Evolutionary conservation across 2,797 vertebrate species (phyloP).

Genomic region (Phoebastria nigripes): DNA sequence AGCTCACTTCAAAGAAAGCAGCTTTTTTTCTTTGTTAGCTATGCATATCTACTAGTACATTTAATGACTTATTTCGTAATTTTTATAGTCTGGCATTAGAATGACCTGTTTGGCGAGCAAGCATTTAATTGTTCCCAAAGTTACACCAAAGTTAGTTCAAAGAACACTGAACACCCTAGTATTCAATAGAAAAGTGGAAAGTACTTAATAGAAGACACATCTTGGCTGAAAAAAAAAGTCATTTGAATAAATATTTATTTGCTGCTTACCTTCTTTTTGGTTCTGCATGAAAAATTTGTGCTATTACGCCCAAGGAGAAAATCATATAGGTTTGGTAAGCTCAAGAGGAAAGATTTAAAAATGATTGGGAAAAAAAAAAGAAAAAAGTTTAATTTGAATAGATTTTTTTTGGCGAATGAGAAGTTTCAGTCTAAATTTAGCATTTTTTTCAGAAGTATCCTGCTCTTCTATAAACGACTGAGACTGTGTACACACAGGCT

Average conservation of each 20-base stretch:
- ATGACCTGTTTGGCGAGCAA: not conserved
- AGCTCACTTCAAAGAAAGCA: not conserved
- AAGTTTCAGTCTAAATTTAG: constrained; percentile 19
- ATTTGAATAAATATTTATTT: not conserved
- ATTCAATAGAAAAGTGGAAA: not conserved
- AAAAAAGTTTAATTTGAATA: not conserved
- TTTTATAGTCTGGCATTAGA: not conserved
- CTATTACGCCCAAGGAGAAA: not conserved
- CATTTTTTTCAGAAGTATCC: constrained; percentile 30
- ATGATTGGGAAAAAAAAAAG: rapidly evolving
- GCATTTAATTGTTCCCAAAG: not conserved
- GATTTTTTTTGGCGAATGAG: not conserved
- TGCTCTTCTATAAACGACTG: constrained; percentile 2
- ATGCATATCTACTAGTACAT: not conserved
- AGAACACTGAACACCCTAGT: not conserved
- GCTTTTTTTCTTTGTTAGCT: not conserved
- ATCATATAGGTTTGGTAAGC: not conserved
- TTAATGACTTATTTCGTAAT: not conserved
- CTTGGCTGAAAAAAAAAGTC: not conserved
- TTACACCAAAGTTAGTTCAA: not conserved
- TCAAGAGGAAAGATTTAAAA: not conserved
- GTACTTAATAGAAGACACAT: not conserved
- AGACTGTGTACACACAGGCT: not conserved
- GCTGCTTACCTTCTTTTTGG: not conserved
- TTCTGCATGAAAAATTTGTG: not conserved